phyloP scores from a whole-genome alignment of 2,888 invertebrate species.

The Drosophila imparisetae region DNA sequence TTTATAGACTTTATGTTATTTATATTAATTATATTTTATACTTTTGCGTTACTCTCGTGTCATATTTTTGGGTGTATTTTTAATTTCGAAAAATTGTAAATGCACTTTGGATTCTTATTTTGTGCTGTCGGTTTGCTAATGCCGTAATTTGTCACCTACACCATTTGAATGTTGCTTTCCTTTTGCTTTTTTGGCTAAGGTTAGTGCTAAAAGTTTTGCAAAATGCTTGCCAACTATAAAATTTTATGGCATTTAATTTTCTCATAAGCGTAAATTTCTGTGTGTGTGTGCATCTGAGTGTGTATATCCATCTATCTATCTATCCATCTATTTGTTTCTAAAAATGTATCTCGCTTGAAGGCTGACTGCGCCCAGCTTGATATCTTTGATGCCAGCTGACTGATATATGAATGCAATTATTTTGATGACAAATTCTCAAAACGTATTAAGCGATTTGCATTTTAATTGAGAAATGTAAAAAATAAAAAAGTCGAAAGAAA shows the following conservation, averaged over 20 bases:
- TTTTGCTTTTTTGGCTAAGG: conserved; percentile 34
- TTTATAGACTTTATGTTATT: conserved; percentile 6
- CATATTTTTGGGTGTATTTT: conserved; percentile 3
- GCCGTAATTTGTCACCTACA: conserved; percentile 69
- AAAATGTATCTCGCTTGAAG: conserved; percentile 60
- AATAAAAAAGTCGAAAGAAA: neutral
- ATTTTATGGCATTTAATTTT: conserved; percentile 78
- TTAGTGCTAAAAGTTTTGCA: conserved; percentile 65
- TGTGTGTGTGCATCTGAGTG: neutral
- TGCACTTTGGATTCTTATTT: conserved; percentile 22
- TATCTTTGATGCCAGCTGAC: conserved; percentile 68
- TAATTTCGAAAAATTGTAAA: conserved; percentile 14
- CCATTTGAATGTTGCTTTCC: conserved; percentile 37
- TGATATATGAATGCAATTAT: conserved; percentile 68
- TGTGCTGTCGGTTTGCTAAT: conserved; percentile 36
- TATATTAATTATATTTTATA: conserved; percentile 2
- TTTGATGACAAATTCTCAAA: conserved; percentile 58
- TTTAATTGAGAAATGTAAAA: conserved; percentile 52
- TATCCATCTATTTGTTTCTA: conserved; percentile 29
- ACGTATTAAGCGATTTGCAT: conserved; percentile 34
- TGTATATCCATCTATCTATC: conserved; percentile 3
- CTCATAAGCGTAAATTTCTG: conserved; percentile 64
- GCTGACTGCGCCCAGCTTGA: conserved; percentile 53
- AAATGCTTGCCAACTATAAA: conserved; percentile 68
- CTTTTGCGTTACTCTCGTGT: conserved; percentile 8